Conservation (phyloP, 2,797 vertebrate genomes). For the Parotocinclus haroldoi region DNA sequence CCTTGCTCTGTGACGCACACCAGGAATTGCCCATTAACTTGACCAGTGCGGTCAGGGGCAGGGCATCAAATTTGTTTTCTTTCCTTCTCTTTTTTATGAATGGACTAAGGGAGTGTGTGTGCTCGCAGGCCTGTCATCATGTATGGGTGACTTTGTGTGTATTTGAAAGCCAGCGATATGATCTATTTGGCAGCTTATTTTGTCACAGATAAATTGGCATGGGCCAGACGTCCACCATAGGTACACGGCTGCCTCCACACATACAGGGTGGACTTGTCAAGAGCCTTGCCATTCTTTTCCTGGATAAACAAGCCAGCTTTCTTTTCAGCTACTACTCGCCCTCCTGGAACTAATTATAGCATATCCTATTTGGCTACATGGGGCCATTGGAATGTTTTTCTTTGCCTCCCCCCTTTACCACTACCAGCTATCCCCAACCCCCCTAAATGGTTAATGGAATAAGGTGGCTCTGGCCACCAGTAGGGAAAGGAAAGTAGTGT, state of each 20-base stretch:
- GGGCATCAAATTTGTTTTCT: slow-evolving; percentile 41
- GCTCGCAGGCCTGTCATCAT: slow-evolving; percentile 35
- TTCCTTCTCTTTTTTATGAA: slow-evolving; percentile 50
- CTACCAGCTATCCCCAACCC: slow-evolving; percentile 34
- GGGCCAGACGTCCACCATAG: slow-evolving; percentile 25
- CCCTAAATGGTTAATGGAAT: slow-evolving; percentile 54
- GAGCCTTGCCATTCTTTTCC: slow-evolving; percentile 47
- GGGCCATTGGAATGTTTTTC: slow-evolving; percentile 57
- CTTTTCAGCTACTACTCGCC: slow-evolving; percentile 54
- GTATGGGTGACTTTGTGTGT: slow-evolving; percentile 49
- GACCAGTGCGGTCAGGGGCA: slow-evolving; percentile 38
- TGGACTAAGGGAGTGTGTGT: slow-evolving; percentile 39
- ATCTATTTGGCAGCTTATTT: slow-evolving; percentile 46
- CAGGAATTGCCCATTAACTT: slow-evolving; percentile 39
- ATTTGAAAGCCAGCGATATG: slow-evolving; percentile 43
- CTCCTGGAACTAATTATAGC: slow-evolving; percentile 64
- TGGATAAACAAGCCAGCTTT: slow-evolving; percentile 56
- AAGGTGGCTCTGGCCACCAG: slow-evolving; percentile 49
- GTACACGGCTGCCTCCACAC: slow-evolving; percentile 28
- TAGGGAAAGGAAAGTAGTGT: slow-evolving; percentile 43
- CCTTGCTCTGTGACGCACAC: slow-evolving; percentile 38
- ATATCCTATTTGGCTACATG: slow-evolving; percentile 58
- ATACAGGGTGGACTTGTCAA: slow-evolving; percentile 47
- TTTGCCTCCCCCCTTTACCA: slow-evolving; percentile 34
- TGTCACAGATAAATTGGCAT: slow-evolving; percentile 47